Evolutionary conservation across 2,797 vertebrate species (phyloP), one percentile per base, ranked within the genome.

Genomic region (Mormyrus proboscirostris): DNA sequence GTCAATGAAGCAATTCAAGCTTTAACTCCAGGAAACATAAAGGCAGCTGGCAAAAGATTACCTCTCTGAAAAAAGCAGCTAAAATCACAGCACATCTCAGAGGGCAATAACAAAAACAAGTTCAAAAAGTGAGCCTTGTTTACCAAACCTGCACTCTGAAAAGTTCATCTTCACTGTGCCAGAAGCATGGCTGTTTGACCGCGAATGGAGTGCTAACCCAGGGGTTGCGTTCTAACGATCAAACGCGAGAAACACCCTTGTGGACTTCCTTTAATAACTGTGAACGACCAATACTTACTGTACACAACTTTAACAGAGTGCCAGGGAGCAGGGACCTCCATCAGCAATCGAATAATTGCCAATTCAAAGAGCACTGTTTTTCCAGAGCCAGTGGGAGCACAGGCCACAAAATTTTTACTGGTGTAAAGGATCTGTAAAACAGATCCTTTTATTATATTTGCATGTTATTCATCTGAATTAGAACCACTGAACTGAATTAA

Each of bases 301-400:
- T 99, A 99, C 90, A 99, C 97, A 95, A 97, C 97, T 96, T 99
- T 99, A 94, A 98, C 95, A 88, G 97, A 97, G 90, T 93, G 94
- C 98, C 98, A 99, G 73, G 98, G 97, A 90, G 97, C 95, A 86
- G 96, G 95, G 14, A 95, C 95, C 94, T 98, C 96, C 97, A 99
- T 98, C 89, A 99, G 93, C 90, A 99, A 95, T 91, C 97, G 97
- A 92, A 97, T 96, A 93, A 99, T 97, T 90, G 98, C 98, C 79
- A 99, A 93, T 93, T 99, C 99, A 62, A 99, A 99, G 88, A 99
- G 93, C 8, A 97, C 98, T 0, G 99, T 99, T 96, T 99, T 99
- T 90, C 99, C 98, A 92, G 99, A 99, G 92, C 99, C 98, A 91
- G 99, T 99, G 0, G 99, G 99, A 91, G 99, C 98, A 94, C 96